Base-by-base conservation (phyloP, 1,140 invertebrate species). In the Pteromalus puparum region DNA sequence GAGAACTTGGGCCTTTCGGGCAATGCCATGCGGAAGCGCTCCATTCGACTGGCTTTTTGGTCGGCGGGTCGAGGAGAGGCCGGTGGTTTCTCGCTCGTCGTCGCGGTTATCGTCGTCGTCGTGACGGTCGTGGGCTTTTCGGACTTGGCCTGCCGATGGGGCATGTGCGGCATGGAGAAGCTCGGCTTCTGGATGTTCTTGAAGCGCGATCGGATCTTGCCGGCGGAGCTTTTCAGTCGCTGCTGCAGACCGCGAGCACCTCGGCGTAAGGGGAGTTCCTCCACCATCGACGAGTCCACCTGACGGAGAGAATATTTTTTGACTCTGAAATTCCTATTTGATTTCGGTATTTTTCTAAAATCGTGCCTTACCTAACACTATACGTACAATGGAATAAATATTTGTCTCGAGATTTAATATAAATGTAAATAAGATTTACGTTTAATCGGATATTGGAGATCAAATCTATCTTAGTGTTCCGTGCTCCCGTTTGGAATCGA, bases 241-340 rank as follows among this genome's bases (percentile, higher is more conserved):
- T 92, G 88, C 13, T 93, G 92, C 26, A 94, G 61, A 42, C 91
- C 90, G 0, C 87, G 88, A 12, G 89, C 87, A 48, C 89, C 95
- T 83, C 94, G 93, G 86, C 94, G 94, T 15, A 95, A 90, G 0
- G 95, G 95, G 82, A 95, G 90, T 84, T 96, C 94, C 89, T 95
- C 95, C 75, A 95, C 92, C 46, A 93, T 94, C 68, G 94, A 94
- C 26, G 95, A 95, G 90, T 96, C 95, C 80, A 95, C 94, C 91
- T 93, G 88, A 18, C 7, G 9, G 21, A 70, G 67, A n/a, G 18
- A 61, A 70, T 13, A 13, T n/a, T 70, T 70, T 65, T 65, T 61
- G 2, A 4, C 12, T 21, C 13, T 61, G 21, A 61, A 61, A 10
- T 2, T 61, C n/a, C n/a, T n/a, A n/a, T n/a, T n/a, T n/a, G n/a